A percentile compares a stretch with the other conserved stretches of the same genome.
phyloP scores from a whole-genome alignment of 2,797 vertebrate species.

The Micropoecilia bifurca region DNA sequence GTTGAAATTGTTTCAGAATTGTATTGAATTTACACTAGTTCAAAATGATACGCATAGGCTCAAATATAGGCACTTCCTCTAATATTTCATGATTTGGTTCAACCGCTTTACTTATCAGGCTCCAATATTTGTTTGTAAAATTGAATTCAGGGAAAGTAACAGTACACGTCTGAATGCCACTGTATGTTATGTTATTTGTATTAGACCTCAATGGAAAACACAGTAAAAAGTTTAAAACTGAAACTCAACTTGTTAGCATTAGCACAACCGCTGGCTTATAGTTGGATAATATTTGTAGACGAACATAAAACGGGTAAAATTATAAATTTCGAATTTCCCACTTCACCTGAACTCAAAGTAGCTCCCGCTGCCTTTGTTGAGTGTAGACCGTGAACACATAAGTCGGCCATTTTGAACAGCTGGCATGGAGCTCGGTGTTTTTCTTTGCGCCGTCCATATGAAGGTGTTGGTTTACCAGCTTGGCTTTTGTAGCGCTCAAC shows the following conservation, averaged over 20 bases:
- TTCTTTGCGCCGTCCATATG: slow-evolving; percentile 70
- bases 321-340: slow-evolving; percentile 3
- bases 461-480: slow-evolving; percentile 81
- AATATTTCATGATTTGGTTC: neutral
- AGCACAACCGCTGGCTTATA: neutral
- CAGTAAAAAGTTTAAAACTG: neutral
- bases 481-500: slow-evolving; percentile 80
- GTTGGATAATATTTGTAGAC: neutral
- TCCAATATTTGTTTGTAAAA: neutral
- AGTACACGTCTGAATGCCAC: neutral
- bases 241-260: neutral
- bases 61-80: neutral
- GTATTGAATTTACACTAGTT: neutral
- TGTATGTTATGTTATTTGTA: neutral
- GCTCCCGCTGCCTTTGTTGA: slow-evolving; percentile 14
- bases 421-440: slow-evolving; percentile 69
- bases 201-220: neutral
- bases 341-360: slow-evolving; percentile 29
- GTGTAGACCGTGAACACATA: slow-evolving; percentile 22
- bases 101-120: neutral
- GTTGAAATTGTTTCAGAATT: neutral
- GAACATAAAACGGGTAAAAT: neutral
- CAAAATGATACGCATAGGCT: neutral
- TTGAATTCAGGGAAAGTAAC: neutral
- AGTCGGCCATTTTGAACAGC: slow-evolving; percentile 69